Evolutionary conservation across 2,113 vertebrate genomes (phyloP).

Genomic region (Aphyosemion australe): DNA sequence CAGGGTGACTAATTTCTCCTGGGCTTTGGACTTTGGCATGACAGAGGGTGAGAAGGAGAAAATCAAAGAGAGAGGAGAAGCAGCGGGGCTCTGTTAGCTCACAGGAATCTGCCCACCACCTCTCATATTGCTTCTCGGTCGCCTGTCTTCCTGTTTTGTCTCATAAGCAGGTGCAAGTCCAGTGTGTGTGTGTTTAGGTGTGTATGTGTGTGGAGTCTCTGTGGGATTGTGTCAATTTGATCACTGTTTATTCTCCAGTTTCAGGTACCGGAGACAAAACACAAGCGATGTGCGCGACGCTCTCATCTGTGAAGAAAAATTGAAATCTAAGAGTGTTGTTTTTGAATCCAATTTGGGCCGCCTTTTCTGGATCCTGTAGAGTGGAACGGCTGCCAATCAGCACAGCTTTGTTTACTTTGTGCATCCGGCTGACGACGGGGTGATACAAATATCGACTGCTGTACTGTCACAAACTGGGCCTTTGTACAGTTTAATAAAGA

Average conservation of each 20-base stretch:
- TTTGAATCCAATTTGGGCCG: slow-evolving; percentile 59
- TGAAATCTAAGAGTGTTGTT: slow-evolving; percentile 56
- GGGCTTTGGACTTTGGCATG: slow-evolving; percentile 69
- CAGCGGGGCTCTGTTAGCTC: slow-evolving; percentile 55
- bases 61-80: slow-evolving; percentile 62
- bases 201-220: slow-evolving; percentile 21
- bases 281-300: slow-evolving; percentile 39
- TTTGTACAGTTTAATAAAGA: slow-evolving; percentile 31
- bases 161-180: slow-evolving; percentile 35
- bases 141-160: slow-evolving; percentile 38
- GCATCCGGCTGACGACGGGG: slow-evolving; percentile 48
- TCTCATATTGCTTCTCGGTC: slow-evolving; percentile 54
- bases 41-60: slow-evolving; percentile 62
- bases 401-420: slow-evolving; percentile 54
- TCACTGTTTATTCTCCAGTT: slow-evolving; percentile 65
- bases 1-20: slow-evolving; percentile 78
- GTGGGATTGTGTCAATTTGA: slow-evolving; percentile 54
- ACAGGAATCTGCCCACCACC: slow-evolving; percentile 58
- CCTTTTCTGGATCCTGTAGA: slow-evolving; percentile 47
- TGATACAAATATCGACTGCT: slow-evolving; percentile 54
- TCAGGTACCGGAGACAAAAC: slow-evolving; percentile 63
- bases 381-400: slow-evolving; percentile 60
- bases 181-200: slow-evolving; percentile 21
- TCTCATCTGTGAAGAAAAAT: slow-evolving; percentile 61
- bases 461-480: slow-evolving; percentile 44